Evolutionary conservation across 2,888 invertebrate genomes (phyloP), one percentile per base, ranked within the genome.

Genomic region (Macrophya alboannulata): DNA sequence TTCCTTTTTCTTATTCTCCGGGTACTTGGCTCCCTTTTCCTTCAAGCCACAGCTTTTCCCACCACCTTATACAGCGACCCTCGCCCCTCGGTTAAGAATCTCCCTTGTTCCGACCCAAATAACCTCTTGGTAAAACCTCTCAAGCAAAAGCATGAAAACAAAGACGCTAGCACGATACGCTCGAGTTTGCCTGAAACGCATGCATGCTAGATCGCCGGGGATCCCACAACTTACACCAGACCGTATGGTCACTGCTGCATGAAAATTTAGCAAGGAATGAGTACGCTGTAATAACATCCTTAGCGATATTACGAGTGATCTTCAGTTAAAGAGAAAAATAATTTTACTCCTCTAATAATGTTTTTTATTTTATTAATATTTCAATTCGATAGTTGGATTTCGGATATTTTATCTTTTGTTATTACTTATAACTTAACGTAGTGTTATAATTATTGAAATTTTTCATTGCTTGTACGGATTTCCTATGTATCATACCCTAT

Each of bases 121-220:
- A 43, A 81, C 79, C 77, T 77, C 51, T 55, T 55, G 55, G 77
- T 55, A 77, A 62, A 77, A 77, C 77, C 55, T 21, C 55, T 77
- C 77, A n/a, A 77, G 77, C 48, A 77, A 51, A 77, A 55, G 68
- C 51, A 77, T 77, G 77, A 51, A 77, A 77, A 51, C 51, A 77
- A 77, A 37, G 55, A 74, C 9, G n/a, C 48, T 12, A 62, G 62
- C 81, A 81, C 62, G 81, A 59, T 48, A 55, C 21, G 43, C 40
- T 21, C n/a, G 45, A 21, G 62, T 81, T 81, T 81, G 59, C 37
- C 40, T 81, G 81, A 10, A 43, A 43, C 10, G 6, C 9, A 17
- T 37, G 51, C 55, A 55, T 55, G 77, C 17, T n/a, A 55, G 77
- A 77, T 77, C 55, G 31, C 17, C 51, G 21, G 43, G 9, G 12